phyloP scores from a whole-genome alignment of 1,140 invertebrate species.

The Cyclina sinensis region DNA sequence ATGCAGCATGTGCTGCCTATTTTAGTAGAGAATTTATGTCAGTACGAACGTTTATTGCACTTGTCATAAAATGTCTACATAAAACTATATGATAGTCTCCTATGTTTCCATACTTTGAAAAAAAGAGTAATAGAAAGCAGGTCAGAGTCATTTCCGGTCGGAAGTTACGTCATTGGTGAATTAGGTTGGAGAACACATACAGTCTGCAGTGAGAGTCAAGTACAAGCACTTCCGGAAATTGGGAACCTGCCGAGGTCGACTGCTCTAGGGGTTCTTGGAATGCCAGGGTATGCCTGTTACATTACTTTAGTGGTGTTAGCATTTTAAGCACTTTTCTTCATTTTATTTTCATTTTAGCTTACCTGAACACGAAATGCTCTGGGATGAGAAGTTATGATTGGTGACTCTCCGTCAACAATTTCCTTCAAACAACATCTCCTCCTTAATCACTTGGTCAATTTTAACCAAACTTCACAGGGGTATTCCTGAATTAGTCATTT shows the following conservation, averaged over 20 bases:
- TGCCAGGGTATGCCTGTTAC: not conserved
- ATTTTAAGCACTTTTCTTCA: no score
- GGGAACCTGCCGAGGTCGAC: not conserved
- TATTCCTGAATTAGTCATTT: no score
- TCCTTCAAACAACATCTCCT: no score
- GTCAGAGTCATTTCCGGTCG: not conserved
- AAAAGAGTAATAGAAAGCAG: not conserved
- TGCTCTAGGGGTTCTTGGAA: not conserved
- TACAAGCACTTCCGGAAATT: not conserved
- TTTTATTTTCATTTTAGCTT: no score
- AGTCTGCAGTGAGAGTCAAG: not conserved
- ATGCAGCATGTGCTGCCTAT: not conserved
- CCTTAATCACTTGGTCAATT: no score
- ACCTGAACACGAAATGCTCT: no score
- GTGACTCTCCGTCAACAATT: no score
- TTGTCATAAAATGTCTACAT: not conserved
- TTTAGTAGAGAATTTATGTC: not conserved
- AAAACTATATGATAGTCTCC: not conserved
- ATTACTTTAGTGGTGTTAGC: no score
- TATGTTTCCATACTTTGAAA: no score
- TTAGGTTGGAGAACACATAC: not conserved
- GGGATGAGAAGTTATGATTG: no score
- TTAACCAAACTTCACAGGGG: no score
- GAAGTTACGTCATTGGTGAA: slow-evolving; percentile 14
- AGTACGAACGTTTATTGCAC: not conserved